Evolutionary conservation across 2,113 vertebrate genomes (phyloP), one percentile per base, ranked within the genome.

Genomic region (Cyphomyrus discorhynchus): DNA sequence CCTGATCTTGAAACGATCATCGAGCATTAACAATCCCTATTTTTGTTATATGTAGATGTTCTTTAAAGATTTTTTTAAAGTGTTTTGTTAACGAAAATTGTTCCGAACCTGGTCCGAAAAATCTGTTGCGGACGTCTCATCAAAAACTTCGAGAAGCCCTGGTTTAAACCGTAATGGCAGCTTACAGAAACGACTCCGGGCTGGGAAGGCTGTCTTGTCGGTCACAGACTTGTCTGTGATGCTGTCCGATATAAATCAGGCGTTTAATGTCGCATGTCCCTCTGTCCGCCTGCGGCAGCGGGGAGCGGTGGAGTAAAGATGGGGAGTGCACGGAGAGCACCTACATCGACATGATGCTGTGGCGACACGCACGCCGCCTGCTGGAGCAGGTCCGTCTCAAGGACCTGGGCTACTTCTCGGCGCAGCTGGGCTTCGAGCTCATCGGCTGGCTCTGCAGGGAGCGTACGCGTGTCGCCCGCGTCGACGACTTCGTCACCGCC

Each of bases 271-370:
- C 1, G 17, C 19, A 0, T 45, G 74, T 21, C 2, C 6, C 53
- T 24, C 15, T 45, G 39, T 82, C 0, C 2, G 35, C 17, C 35
- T 10, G 77, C 5, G 52, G 17, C 50, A 88, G 70, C 66, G 89
- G 5, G 56, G 92, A 92, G 39, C 96, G 96, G 85, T 96, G 96
- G 96, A 96, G 96, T 91, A 97, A 94, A 88, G 97, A 97, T 74
- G 95, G 94, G 0, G 98, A 99, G 89, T 98, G 97, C 90, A 97
- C 98, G 0, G 98, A 99, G 94, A 98, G 99, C 93, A 97, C 99
- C 97, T 99, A 99, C 89, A 99, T 99, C 24, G 98, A 99, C 87
- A 97, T 99, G 97, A 99, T 99, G 98, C 96, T 99, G 0, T 99
- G 98, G 98, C 96, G 98, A 39, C 98, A 99, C 0, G 98, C 98